Evolutionary conservation across 1,140 invertebrate genomes (phyloP).

Genomic region (Drosophila nannoptera): DNA sequence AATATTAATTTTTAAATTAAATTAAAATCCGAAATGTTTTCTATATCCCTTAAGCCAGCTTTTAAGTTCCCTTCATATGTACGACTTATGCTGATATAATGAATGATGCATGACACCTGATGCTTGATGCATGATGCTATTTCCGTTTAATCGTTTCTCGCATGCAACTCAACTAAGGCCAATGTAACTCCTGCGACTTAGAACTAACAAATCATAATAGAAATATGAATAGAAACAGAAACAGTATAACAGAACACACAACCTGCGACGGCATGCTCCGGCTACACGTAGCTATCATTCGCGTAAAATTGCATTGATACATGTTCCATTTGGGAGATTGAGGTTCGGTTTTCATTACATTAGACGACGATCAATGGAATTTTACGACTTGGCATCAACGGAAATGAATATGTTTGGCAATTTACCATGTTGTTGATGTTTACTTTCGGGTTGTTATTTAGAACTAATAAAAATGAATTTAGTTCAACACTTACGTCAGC

Average conservation of each 20-base stretch:
- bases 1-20: neutral
- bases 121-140: slow-evolving; percentile 45
- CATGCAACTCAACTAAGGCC: slow-evolving; percentile 50
- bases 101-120: slow-evolving; percentile 38
- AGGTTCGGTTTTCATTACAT: slow-evolving; percentile 8
- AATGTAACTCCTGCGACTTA: slow-evolving; percentile 44
- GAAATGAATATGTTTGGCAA: slow-evolving; percentile 41
- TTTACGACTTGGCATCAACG: slow-evolving; percentile 60
- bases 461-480: slow-evolving; percentile 71
- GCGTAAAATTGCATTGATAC: slow-evolving; percentile 67
- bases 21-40: neutral
- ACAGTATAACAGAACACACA: slow-evolving; percentile 49
- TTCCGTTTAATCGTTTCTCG: slow-evolving; percentile 43
- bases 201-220: slow-evolving; percentile 11
- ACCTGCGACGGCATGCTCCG: slow-evolving; percentile 69
- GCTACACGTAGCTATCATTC: slow-evolving; percentile 63
- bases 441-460: slow-evolving; percentile 39
- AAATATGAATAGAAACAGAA: slow-evolving; percentile 11
- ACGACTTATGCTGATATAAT: slow-evolving; percentile 38
- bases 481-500: slow-evolving; percentile 78
- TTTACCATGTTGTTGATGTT: slow-evolving; percentile 39
- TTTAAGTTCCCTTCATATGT: slow-evolving; percentile 10
- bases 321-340: slow-evolving; percentile 15
- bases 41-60: neutral
- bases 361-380: slow-evolving; percentile 58